Evolutionary conservation across 2,797 vertebrate genomes (phyloP), one percentile per base, ranked within the genome.

Genomic region (Euthynnus affinis): DNA sequence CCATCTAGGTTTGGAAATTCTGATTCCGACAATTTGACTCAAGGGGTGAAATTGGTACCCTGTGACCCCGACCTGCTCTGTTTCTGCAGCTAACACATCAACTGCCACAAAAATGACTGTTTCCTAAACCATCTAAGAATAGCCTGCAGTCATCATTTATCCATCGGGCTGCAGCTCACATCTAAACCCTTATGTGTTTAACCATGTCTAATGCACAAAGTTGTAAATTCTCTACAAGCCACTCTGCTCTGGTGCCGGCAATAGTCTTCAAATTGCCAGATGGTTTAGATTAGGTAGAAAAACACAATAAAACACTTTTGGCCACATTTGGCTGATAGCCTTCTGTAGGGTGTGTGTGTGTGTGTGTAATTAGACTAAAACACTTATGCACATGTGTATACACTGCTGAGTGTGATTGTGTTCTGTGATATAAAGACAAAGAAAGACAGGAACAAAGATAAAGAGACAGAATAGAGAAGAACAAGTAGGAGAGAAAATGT

Each of bases 261-360:
- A 61, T 9, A 6, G 64, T 18, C 64, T 72, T 87, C 68, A 81
- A 82, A 68, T 86, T 52, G 65, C 46, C 78, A 90, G 79, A 74
- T 89, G 84, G 78, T 87, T 88, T 64, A 74, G 78, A 83, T 86
- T 64, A 77, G 60, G 46, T 17, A 53, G 64, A 25, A 53, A 81
- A 89, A 61, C 76, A 88, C 83, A 89, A 78, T 77, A 76, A 81
- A 89, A 88, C 78, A 74, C 77, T 69, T 81, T 46, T 40, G 60
- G 25, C 67, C 56, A 81, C 18, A 44, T 77, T 61, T 80, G 73
- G 49, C 65, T 63, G 57, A 77, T 59, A 71, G 60, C 66, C 55
- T 32, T 74, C 48, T 74, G 55, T 60, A 27, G 78, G 69, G 68
- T 55, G 71, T 44, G 53, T 37, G 40, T 74, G 51, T 20, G 55